phyloP scores from a whole-genome alignment of 2,113 vertebrate genomes.

The Ramphastos sulfuratus region DNA sequence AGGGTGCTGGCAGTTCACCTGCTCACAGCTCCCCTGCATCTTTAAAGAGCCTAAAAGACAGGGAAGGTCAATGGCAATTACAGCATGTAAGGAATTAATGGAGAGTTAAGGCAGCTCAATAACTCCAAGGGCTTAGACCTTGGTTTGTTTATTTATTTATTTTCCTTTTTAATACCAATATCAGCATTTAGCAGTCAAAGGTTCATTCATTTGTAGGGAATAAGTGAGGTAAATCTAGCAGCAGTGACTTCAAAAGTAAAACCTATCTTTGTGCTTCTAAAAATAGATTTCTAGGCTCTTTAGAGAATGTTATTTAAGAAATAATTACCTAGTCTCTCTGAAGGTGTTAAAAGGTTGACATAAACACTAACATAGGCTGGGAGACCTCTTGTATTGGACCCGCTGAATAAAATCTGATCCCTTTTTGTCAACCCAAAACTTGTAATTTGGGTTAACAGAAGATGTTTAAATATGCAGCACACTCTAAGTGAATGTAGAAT shows the following conservation, averaged over 20 bases:
- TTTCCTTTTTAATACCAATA: rapidly evolving
- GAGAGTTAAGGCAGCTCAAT: neutral
- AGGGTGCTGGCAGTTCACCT: neutral
- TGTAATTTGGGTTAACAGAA: neutral
- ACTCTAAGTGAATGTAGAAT: neutral
- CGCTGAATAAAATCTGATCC: neutral
- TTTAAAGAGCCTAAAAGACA: neutral
- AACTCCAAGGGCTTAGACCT: neutral
- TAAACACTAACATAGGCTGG: neutral
- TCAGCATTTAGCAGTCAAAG: neutral
- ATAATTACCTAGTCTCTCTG: neutral
- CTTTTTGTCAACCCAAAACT: neutral
- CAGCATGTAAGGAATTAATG: neutral
- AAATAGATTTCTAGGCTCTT: neutral
- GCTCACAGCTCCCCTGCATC: neutral
- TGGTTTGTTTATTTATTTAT: neutral
- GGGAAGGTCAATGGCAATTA: neutral
- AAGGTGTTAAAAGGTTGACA: neutral
- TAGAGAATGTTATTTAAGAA: neutral
- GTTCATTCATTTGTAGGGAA: neutral
- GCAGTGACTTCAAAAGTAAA: neutral
- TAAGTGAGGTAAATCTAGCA: neutral
- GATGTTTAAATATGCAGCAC: neutral
- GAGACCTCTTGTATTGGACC: neutral
- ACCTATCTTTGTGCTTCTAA: neutral